Evolutionary conservation across 2,113 vertebrate species (phyloP).

Genomic region (Ochotona princeps): DNA sequence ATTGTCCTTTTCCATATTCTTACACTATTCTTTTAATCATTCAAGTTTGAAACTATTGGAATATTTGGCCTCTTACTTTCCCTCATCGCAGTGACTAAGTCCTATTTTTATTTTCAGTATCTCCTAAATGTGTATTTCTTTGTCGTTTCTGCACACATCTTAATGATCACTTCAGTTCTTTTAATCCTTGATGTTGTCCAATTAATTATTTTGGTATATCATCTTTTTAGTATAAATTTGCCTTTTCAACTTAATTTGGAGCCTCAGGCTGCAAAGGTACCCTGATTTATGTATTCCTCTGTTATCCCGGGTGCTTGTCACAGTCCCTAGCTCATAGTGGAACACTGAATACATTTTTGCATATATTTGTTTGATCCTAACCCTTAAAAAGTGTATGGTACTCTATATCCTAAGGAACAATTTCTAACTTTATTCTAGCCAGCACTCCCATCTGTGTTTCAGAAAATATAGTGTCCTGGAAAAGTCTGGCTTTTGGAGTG

Average conservation of each 20-base stretch:
- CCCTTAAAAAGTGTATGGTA: neutral
- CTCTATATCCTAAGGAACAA: neutral
- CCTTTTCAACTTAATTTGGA: constrained; percentile 40
- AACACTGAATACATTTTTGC: neutral
- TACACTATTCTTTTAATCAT: neutral
- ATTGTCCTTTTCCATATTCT: neutral
- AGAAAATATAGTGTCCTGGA: neutral
- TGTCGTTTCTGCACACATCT: neutral
- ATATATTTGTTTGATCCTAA: constrained; percentile 20
- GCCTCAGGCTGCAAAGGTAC: neutral
- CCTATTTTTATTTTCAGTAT: neutral
- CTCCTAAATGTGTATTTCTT: neutral
- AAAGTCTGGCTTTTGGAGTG: neutral
- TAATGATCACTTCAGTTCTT: constrained; percentile 12
- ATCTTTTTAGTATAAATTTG: neutral
- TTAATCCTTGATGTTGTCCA: neutral
- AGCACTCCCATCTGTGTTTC: neutral
- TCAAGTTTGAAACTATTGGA: neutral
- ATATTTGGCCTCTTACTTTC: neutral
- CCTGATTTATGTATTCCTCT: neutral
- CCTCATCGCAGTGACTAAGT: neutral
- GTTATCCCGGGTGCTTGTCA: neutral
- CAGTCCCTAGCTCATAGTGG: neutral
- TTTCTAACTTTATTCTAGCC: neutral
- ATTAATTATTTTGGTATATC: neutral